These are phyloP conservation scores for Diadegma fenestrale DNA, from an alignment of 2,888 invertebrate species.

Conservation along the genomic window DNA sequence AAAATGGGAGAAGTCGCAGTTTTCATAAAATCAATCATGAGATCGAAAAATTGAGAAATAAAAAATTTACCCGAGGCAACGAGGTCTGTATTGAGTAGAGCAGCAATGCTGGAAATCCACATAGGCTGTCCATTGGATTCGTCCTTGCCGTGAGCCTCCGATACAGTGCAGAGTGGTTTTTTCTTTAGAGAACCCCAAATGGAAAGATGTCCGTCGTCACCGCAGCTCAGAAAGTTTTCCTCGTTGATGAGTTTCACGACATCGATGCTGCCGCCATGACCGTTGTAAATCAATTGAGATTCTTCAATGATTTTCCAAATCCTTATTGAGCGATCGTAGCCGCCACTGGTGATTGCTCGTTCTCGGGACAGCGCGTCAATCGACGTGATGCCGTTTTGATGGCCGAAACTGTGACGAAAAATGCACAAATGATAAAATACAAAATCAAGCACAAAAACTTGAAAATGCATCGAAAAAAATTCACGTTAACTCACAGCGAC, in stretches of 20 bases:
- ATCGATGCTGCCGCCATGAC: slow-evolving; percentile 93
- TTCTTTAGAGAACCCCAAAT: slow-evolving; percentile 95
- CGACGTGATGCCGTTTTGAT: slow-evolving; percentile 93
- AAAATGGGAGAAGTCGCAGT: background rate
- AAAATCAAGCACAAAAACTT: background rate
- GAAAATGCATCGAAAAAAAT: background rate
- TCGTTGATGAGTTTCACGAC: slow-evolving; percentile 96
- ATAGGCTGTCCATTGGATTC: slow-evolving; percentile 88
- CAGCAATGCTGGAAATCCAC: slow-evolving; percentile 95
- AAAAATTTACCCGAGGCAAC: slow-evolving; percentile 90
- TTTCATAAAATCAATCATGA: background rate
- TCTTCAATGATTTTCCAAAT: slow-evolving; percentile 99
- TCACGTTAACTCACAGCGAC: slow-evolving; percentile 88
- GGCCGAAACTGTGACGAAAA: slow-evolving; percentile 89
- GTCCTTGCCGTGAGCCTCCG: slow-evolving; percentile 91
- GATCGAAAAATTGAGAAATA: background rate
- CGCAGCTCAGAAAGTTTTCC: slow-evolving; percentile 96
- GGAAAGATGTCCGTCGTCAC: slow-evolving; percentile 95
- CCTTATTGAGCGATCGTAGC: slow-evolving; percentile 93
- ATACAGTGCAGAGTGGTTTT: slow-evolving; percentile 91
- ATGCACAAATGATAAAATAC: slow-evolving; percentile 17
- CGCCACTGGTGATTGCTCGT: slow-evolving; percentile 95
- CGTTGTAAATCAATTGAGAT: slow-evolving; percentile 97
- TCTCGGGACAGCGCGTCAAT: slow-evolving; percentile 96
- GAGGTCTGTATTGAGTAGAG: slow-evolving; percentile 94